These are phyloP conservation scores for Chionoecetes opilio DNA, from an alignment of 1,140 invertebrate genomes.

Conservation along the genomic window DNA sequence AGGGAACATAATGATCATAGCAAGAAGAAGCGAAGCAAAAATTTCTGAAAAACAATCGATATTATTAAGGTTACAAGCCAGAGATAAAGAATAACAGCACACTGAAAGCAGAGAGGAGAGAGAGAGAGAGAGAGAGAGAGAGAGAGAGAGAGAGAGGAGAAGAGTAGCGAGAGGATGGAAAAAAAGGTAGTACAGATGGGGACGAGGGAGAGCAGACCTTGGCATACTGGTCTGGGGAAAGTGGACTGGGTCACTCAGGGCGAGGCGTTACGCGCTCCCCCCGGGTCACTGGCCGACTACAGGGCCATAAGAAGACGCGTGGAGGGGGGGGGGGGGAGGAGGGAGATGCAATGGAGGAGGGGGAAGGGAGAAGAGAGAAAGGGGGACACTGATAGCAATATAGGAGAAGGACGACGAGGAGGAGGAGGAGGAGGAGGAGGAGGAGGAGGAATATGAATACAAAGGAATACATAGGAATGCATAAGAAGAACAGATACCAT, in stretches of 20 bases:
- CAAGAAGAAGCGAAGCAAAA: too few relatives aligned
- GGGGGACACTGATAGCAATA: not conserved
- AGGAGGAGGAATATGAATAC: not conserved
- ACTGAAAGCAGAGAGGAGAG: not conserved
- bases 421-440: not conserved
- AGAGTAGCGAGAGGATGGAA: not conserved
- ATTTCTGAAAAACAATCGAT: too few relatives aligned
- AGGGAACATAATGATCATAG: too few relatives aligned
- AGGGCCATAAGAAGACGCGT: not conserved
- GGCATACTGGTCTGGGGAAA: conserved; percentile 43
- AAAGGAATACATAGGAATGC: too few relatives aligned
- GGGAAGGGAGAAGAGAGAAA: not conserved
- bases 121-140: not conserved
- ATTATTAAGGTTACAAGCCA: too few relatives aligned
- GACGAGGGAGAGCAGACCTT: conserved; percentile 1
- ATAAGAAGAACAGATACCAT: too few relatives aligned
- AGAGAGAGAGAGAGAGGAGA: not conserved
- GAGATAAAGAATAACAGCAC: too few relatives aligned
- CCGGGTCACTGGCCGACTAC: conserved; percentile 19
- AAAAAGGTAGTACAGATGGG: not conserved
- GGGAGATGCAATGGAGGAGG: not conserved
- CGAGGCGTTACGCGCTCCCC: not conserved
- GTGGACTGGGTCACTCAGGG: conserved; percentile 32
- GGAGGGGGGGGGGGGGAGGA: not conserved
- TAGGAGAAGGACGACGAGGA: not conserved